Evolutionary conservation across 30 jellyfish, hydroid and myxozoan species (phyloP).

Genomic region (Aurelia sp.): DNA sequence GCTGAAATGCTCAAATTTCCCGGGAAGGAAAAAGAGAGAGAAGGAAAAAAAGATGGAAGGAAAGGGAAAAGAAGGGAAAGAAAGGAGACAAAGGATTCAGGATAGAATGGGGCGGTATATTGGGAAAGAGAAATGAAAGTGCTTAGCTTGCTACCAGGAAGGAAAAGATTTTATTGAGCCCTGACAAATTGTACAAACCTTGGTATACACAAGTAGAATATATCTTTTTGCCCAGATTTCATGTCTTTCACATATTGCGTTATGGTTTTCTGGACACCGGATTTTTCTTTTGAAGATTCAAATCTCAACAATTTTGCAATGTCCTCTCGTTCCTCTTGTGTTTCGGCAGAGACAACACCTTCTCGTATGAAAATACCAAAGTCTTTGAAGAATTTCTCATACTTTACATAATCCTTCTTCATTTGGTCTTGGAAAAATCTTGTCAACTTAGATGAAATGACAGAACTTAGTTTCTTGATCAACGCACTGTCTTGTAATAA

Average conservation of each 20-base stretch:
- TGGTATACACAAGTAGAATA: slow-evolving; percentile 94
- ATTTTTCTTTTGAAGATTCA: slow-evolving; percentile 90
- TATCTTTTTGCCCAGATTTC: slow-evolving; percentile 91
- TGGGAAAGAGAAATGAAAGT: too few species aligned
- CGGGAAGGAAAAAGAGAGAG: too few species aligned
- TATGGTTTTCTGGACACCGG: slow-evolving; percentile 77
- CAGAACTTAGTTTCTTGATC: slow-evolving; percentile 80
- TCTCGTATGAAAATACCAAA: slow-evolving; percentile 92
- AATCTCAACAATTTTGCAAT: slow-evolving; percentile 87
- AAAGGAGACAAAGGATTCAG: too few species aligned
- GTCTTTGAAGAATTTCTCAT: slow-evolving; percentile 89
- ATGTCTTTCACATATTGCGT: slow-evolving; percentile 85
- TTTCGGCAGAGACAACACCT: slow-evolving; percentile 92
- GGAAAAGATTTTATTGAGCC: too few species aligned
- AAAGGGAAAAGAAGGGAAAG: too few species aligned
- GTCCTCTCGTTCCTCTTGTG: slow-evolving; percentile 85
- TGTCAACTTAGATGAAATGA: slow-evolving; percentile 65
- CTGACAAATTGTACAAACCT: slow-evolving; percentile 68
- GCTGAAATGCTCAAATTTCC: too few species aligned
- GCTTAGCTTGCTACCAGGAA: too few species aligned
- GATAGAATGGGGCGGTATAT: too few species aligned
- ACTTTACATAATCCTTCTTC: slow-evolving; percentile 92
- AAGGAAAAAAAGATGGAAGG: too few species aligned
- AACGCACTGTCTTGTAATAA: slow-evolving; percentile 96
- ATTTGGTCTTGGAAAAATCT: slow-evolving; percentile 86